Base-by-base conservation (phyloP, 2,797 vertebrate genomes). In the Lagodon rhomboides region DNA sequence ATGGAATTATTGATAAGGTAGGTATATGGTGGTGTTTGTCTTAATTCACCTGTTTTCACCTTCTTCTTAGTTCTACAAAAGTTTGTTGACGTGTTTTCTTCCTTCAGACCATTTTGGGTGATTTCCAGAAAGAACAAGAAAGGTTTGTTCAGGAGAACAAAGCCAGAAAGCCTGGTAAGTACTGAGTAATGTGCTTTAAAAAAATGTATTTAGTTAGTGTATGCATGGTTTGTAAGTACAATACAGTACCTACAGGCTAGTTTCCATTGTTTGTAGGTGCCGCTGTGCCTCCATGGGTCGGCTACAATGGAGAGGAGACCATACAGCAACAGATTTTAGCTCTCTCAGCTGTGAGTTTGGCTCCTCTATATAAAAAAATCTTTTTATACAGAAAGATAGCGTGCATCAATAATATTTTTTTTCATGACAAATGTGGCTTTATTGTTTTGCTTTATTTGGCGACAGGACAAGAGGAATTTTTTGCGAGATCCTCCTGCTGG, bases 101-200 rank as follows among this genome's bases (percentile, higher is more conserved):
- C 5, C 46, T 51, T 64, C 87, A 99, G 98, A 99, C 97, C 7
- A 97, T 99, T 91, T 93, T 98, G 80, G 98, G 98, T 73, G 97
- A 98, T 90, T 99, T 99, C 91, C 96, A 98, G 79, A 99, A 98
- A 85, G 97, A 98, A 72, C 98, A 99, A 91, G 93, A 98, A 70
- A 97, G 95, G 87, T 99, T 99, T 95, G 95, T 98, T 55, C 95
- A 97, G 68, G 97, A 97, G 79, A 97, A 98, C 68, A 93, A 96
- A 77, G 95, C 94, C 5, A 97, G 96, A 91, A 96, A 94, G 79
- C 76, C 55, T 41, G 62, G 90, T 89, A 71, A 95, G 96, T 91
- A 95, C 94, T 95, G 88, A 85, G 6, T 56, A 18, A 0, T 27
- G 3, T 49, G 4, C 38, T 49, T 18, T 30, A 25, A 34, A 34